Percentiles rank a stretch among this genome's conserved stretches.
Conservation (phyloP, 1,140 invertebrate genomes). For the Archivesica marissinica region DNA sequence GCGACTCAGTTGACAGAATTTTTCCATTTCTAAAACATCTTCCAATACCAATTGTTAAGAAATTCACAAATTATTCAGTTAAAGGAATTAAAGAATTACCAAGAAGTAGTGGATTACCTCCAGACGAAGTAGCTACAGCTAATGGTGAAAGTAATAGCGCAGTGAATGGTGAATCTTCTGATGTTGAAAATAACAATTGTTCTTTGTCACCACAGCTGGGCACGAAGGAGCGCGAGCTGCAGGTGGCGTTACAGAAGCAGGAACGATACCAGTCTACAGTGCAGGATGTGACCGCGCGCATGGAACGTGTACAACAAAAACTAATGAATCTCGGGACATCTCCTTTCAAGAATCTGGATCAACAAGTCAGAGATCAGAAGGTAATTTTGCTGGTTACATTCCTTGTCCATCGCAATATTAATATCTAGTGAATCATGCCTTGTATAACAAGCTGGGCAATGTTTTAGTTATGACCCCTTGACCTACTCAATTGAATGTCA, state of each 20-base stretch:
- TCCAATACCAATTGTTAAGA: background rate
- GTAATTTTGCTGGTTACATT: conserved; percentile 54
- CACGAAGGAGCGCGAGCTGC: conserved; percentile 76
- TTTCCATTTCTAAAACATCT: conserved; percentile 11
- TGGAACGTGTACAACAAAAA: conserved; percentile 72
- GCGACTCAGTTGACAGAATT: background rate
- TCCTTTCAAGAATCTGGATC: conserved; percentile 66
- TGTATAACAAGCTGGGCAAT: no score
- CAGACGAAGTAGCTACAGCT: background rate
- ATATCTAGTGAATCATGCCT: no score
- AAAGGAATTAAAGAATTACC: conserved; percentile 55
- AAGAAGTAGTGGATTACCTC: conserved; percentile 39
- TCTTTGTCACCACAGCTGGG: conserved; percentile 68
- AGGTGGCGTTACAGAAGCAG: conserved; percentile 75
- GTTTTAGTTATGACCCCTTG: no score
- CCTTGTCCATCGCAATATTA: background rate
- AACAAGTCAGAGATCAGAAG: conserved; percentile 72
- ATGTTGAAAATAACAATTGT: conserved; percentile 36
- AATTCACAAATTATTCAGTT: conserved; percentile 49
- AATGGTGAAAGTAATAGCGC: background rate
- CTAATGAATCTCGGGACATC: conserved; percentile 64
- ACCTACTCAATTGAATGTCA: no score
- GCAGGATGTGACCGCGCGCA: conserved; percentile 75
- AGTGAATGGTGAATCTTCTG: conserved; percentile 21
- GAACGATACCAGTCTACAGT: conserved; percentile 76